Percentiles rank a stretch among this genome's conserved stretches.
Evolutionary conservation across 2,113 vertebrate species (phyloP).

Genomic region (Pampusana beccarii): DNA sequence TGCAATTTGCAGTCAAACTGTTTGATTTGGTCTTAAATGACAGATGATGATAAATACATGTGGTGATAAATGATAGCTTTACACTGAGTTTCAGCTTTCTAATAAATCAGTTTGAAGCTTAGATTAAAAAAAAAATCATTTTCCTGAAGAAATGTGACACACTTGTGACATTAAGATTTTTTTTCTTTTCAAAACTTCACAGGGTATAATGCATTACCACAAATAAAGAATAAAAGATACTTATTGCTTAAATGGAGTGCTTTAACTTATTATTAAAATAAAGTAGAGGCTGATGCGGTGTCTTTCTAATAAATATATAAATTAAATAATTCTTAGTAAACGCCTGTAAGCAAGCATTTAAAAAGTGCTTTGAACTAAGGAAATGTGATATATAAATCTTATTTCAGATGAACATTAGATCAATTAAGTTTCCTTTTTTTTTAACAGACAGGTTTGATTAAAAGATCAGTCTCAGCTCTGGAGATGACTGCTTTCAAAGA

Average conservation of each 20-base stretch:
- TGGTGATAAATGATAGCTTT: neutral
- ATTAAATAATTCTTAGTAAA: neutral
- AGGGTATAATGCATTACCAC: neutral
- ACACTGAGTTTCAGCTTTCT: neutral
- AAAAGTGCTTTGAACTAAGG: neutral
- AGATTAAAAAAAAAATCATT: neutral
- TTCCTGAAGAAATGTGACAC: neutral
- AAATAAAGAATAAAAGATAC: neutral
- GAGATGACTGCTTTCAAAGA: constrained; percentile 47
- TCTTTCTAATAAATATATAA: neutral
- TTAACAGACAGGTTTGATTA: neutral
- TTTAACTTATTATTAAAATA: neutral
- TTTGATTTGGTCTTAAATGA: neutral
- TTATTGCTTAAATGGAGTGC: neutral
- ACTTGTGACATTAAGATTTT: neutral
- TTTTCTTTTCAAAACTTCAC: neutral
- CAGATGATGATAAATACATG: neutral
- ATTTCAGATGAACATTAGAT: constrained; percentile 15
- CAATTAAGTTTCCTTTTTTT: neutral
- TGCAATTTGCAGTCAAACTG: neutral
- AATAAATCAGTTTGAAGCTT: neutral
- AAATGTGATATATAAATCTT: neutral
- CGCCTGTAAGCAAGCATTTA: neutral
- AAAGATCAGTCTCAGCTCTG: constrained; percentile 55
- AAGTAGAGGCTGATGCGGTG: neutral